Conservation (phyloP, 2,797 vertebrate species). For the Mormyrus proboscirostris region DNA sequence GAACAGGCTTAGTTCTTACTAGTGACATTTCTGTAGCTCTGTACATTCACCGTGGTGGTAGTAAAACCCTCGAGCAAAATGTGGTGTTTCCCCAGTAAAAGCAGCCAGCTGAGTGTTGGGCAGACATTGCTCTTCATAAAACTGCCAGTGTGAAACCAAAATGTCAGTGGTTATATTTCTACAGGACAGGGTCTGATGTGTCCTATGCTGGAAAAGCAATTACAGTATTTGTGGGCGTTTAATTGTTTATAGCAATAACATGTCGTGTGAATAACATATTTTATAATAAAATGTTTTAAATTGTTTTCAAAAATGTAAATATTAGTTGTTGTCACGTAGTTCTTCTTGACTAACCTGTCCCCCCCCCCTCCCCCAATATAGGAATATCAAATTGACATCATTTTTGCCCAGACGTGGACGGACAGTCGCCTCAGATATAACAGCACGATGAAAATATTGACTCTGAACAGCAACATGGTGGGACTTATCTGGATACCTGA, state of each 20-base stretch:
- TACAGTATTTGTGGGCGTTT: not conserved
- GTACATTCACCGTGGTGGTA: not conserved
- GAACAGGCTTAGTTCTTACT: not conserved
- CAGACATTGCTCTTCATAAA: not conserved
- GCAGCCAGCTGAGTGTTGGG: not conserved
- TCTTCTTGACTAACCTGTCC: not conserved
- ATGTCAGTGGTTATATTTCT: not conserved
- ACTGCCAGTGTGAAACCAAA: not conserved
- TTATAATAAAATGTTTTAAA: not conserved
- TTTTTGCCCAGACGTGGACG: conserved; percentile 89
- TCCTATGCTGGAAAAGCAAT: not conserved
- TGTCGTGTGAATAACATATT: not conserved
- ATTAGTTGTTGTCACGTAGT: not conserved
- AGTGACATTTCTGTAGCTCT: not conserved
- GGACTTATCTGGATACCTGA: conserved; percentile 93
- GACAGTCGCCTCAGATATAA: conserved; percentile 85
- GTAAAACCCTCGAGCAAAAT: not conserved
- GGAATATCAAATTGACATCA: conserved; percentile 95
- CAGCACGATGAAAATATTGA: conserved; percentile 84
- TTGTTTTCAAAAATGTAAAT: not conserved
- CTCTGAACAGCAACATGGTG: conserved; percentile 89
- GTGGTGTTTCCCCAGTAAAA: not conserved
- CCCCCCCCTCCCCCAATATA: conserved; percentile 50
- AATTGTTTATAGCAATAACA: not conserved
- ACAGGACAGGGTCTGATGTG: not conserved